Evolutionary conservation across 2,113 vertebrate species (phyloP), one percentile per base, ranked within the genome.

Genomic region (Xiphias gladius): DNA sequence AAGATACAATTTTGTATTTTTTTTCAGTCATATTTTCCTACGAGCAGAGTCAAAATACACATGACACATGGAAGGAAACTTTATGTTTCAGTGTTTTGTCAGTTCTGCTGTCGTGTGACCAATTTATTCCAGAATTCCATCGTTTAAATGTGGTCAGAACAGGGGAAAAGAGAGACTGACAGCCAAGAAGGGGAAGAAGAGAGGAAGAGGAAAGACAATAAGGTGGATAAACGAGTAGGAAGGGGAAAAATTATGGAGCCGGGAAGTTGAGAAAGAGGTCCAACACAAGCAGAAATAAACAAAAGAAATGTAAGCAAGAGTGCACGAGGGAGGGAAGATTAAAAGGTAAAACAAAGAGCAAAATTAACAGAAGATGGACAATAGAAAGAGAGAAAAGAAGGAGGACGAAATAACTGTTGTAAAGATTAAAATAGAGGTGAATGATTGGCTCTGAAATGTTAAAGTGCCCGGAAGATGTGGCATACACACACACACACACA

Each of bases 371-470:
- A 30, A 24, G 52, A 28, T 2, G 5, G 16, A 54, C n/a, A 4
- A 17, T 46, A 41, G 14, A 69, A 43, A 41, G 11, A 65, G 39
- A 61, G 12, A 20, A 58, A 41, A 50, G 41, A 11, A 11, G 22
- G 22, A 61, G 14, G 54, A 24, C 19, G 12, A 58, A 52, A 62
- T 20, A 65, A 71, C 30, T 41, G 76, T 62, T 11, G 14, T 70
- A 32, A 48, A 80, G 86, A 83, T 74, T 75, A 86, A 88, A 88
- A 86, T 55, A 80, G 80, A 87, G 74, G 79, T 6, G 43, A 54
- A 62, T 73, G 87, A 83, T 83, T 76, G 76, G 57, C 67, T 82
- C 63, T 89, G 70, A 91, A 86, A 87, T 77, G 81, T 84, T 87
- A 62, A 84, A 80, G 87, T 80, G 80, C 91, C 58, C 82, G 7